A percentile compares a stretch with the other conserved stretches of the same genome.
Evolutionary conservation across 2,797 vertebrate species (phyloP).

Genomic region (Characodon lateralis): DNA sequence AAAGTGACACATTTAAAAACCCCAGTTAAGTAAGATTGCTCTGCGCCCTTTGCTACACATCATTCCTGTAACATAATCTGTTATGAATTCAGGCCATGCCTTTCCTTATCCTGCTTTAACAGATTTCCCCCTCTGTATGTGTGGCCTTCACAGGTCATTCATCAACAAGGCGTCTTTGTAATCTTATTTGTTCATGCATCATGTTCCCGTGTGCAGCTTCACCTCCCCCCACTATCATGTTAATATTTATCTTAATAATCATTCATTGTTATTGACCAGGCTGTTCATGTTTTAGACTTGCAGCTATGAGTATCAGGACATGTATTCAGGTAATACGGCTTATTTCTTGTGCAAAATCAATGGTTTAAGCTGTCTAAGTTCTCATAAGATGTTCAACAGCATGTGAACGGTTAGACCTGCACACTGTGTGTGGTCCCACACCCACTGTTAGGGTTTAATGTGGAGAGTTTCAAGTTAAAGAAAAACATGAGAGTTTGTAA

Average conservation of each 20-base stretch:
- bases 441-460: not conserved
- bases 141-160: not conserved
- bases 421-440: no score
- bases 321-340: not conserved
- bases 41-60: not conserved
- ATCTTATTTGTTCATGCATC: not conserved
- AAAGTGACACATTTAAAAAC: not conserved
- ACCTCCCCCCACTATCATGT: no score
- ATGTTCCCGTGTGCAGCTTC: not conserved
- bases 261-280: no score
- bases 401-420: not conserved
- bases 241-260: no score
- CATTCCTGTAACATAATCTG: not conserved
- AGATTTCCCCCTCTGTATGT: not conserved
- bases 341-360: no score
- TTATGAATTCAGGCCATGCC: not conserved
- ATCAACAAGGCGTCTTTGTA: not conserved
- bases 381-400: not conserved
- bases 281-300: not conserved
- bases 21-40: not conserved
- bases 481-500: not conserved
- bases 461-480: not conserved
- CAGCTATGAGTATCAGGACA: not conserved
- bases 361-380: not conserved
- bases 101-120: not conserved